A percentile compares a stretch with the other conserved stretches of the same genome.
These are phyloP conservation scores for Prionace glauca DNA, from an alignment of 2,797 vertebrate species.

Conservation along the genomic window DNA sequence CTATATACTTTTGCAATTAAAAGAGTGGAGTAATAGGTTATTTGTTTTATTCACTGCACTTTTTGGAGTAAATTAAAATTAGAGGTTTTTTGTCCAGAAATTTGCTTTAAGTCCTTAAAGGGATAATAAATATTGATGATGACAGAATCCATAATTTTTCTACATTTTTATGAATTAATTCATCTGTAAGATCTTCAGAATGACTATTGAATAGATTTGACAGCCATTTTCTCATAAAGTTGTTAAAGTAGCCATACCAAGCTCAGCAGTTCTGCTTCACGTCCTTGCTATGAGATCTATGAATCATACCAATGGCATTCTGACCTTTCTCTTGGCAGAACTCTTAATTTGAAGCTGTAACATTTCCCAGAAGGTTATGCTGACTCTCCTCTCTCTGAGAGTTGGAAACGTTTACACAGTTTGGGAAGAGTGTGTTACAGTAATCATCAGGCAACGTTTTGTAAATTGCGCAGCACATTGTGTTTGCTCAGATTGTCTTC, in stretches of 20 bases:
- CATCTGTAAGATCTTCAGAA: background rate
- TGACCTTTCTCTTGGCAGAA: constrained; percentile 51
- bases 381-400: constrained; percentile 22
- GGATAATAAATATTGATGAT: background rate
- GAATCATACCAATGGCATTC: constrained; percentile 41
- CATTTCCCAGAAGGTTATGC: constrained; percentile 49
- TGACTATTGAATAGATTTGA: background rate
- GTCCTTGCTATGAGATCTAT: background rate
- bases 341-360: constrained; percentile 68
- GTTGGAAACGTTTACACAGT: constrained; percentile 22
- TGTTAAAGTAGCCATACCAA: constrained; percentile 2
- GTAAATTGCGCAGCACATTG: background rate
- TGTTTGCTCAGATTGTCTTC: background rate
- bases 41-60: background rate
- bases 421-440: background rate
- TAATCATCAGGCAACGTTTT: background rate
- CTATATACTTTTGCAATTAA: background rate
- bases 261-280: background rate
- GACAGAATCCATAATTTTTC: background rate
- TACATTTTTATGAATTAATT: background rate
- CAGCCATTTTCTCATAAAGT: background rate
- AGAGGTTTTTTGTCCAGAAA: background rate
- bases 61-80: background rate
- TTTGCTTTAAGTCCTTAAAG: no score
- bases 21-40: background rate